Percentiles rank a stretch among this genome's conserved stretches.
Conservation (phyloP, 2,113 vertebrate species). For the Hyaena hyaena region DNA sequence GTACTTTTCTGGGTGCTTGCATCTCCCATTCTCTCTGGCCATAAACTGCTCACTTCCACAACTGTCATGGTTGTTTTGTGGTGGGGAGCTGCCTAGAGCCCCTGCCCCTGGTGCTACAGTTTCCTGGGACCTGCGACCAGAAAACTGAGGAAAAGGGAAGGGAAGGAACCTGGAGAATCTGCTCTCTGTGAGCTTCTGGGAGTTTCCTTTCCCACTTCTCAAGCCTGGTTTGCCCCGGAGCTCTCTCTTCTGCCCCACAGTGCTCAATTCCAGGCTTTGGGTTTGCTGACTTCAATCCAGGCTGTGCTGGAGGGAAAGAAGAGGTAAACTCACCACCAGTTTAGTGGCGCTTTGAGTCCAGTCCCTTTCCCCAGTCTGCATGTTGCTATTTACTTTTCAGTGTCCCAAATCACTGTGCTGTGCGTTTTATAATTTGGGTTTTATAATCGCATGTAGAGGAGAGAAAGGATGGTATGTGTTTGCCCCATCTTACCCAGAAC, state of each 20-base stretch:
- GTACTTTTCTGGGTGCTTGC: background rate
- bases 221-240: background rate
- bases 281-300: background rate
- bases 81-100: background rate
- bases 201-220: background rate
- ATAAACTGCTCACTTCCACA: background rate
- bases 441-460: background rate
- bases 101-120: background rate
- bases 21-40: background rate
- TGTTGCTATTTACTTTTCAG: no score
- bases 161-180: no score
- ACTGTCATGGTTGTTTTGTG: background rate
- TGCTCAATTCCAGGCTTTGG: background rate
- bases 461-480: background rate
- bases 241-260: background rate
- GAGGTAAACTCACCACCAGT: background rate
- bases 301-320: background rate
- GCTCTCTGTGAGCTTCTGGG: background rate
- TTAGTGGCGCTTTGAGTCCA: background rate
- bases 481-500: background rate
- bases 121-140: background rate
- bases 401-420: background rate
- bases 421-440: no score
- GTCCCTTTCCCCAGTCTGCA: accelerated
- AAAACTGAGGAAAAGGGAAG: background rate